Evolutionary conservation across 1,140 invertebrate genomes (phyloP).

Genomic region (Brachionus asplanchnoidis): DNA sequence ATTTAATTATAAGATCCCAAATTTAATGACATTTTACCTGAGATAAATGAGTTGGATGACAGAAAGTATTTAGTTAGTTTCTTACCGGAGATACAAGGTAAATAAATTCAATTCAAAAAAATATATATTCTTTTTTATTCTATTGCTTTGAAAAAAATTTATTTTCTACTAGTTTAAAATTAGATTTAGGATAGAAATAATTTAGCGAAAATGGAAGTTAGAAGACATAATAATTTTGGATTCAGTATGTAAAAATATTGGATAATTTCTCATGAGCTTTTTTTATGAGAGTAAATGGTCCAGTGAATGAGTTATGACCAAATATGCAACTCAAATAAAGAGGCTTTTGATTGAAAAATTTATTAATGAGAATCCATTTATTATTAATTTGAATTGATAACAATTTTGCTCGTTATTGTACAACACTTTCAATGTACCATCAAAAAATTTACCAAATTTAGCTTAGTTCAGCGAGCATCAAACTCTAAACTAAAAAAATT

Average conservation of each 20-base stretch:
- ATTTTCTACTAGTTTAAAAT: background rate
- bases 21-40: conserved; percentile 25
- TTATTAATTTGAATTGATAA: background rate
- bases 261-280: background rate
- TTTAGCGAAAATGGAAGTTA: background rate
- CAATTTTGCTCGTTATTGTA: background rate
- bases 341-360: background rate
- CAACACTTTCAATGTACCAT: background rate
- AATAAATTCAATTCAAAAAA: background rate
- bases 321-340: background rate
- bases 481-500: background rate
- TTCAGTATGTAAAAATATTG: background rate
- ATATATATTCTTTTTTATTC: background rate
- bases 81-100: conserved; percentile 12
- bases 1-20: conserved; percentile 8
- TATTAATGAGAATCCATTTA: background rate
- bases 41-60: conserved; percentile 25
- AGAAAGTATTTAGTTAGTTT: conserved; percentile 37
- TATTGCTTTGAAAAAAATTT: background rate
- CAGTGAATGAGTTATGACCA: background rate
- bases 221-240: background rate
- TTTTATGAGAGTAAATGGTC: background rate
- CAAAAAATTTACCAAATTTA: background rate
- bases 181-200: background rate
- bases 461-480: background rate